These are phyloP conservation scores for Megalopta genalis DNA, from an alignment of 1,140 invertebrate genomes.

Conservation along the genomic window DNA sequence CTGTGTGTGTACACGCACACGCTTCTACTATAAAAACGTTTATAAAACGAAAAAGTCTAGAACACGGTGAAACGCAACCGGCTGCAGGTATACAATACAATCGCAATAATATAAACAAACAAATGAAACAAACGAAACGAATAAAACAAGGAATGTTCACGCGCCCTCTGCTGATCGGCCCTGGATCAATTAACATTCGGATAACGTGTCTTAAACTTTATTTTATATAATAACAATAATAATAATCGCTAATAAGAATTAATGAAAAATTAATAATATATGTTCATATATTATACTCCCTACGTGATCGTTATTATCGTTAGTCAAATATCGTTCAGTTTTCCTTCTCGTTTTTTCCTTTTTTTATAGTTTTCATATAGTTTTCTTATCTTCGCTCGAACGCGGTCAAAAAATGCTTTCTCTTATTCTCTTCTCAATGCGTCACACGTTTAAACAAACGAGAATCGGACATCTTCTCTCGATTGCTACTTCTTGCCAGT, in stretches of 20 bases:
- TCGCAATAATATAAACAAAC: background rate
- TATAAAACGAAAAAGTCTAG: background rate
- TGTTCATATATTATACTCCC: conserved; percentile 43
- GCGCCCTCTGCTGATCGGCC: conserved; percentile 44
- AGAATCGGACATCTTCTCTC: conserved; percentile 44
- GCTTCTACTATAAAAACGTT: background rate
- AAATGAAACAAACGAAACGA: too few species aligned
- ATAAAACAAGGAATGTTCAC: conserved; percentile 10
- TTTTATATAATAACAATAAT: conserved; percentile 69
- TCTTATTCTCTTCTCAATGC: conserved; percentile 19
- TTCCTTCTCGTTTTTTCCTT: background rate
- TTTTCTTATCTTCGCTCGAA: conserved; percentile 15
- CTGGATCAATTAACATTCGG: conserved; percentile 57
- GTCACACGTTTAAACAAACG: conserved; percentile 48
- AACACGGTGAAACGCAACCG: background rate
- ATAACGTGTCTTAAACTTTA: conserved; percentile 77
- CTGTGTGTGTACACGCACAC: too few species aligned
- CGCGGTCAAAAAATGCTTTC: conserved; percentile 31
- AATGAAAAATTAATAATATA: conserved; percentile 51
- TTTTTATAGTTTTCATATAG: too few species aligned
- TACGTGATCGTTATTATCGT: conserved; percentile 55
- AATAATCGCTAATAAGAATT: conserved; percentile 48
- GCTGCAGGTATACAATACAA: background rate
- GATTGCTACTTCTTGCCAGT: conserved; percentile 15
- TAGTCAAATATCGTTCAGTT: conserved; percentile 52